phyloP scores from a whole-genome alignment of 2,888 invertebrate genomes.

The Eumacrocentrus americanus region DNA sequence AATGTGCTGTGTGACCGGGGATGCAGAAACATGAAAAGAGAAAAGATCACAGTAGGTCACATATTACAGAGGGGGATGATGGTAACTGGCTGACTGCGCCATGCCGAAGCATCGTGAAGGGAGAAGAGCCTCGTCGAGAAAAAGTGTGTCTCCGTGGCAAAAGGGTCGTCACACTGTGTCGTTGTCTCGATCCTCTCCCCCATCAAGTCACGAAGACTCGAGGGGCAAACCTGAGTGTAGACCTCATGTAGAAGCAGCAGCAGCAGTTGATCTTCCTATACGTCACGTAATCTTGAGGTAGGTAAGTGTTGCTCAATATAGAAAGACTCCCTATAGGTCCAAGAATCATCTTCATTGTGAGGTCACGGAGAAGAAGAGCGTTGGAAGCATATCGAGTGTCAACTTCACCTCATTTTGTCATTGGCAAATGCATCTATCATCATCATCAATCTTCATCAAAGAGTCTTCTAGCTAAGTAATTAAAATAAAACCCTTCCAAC shows the following conservation, averaged over 20 bases:
- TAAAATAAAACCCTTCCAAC: too few species aligned
- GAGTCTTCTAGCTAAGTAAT: too few species aligned
- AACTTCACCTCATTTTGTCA: too few species aligned
- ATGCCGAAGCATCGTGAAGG: slow-evolving; percentile 12
- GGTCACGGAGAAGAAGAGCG: background rate
- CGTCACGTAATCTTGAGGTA: background rate
- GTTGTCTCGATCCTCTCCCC: background rate
- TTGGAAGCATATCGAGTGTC: too few species aligned
- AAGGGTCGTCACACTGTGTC: slow-evolving; percentile 11
- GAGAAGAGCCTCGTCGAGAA: slow-evolving; percentile 20
- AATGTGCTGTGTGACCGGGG: slow-evolving; percentile 16
- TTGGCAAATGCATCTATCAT: too few species aligned
- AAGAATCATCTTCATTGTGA: background rate
- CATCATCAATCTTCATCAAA: too few species aligned
- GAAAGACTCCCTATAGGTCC: background rate
- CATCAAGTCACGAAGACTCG: background rate
- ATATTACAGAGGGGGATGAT: slow-evolving; percentile 21
- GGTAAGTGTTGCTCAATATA: background rate
- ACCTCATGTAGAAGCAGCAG: background rate
- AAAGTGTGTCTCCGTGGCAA: slow-evolving; percentile 25
- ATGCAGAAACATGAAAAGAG: slow-evolving; percentile 26
- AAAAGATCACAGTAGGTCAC: slow-evolving; percentile 23
- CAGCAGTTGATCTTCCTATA: background rate
- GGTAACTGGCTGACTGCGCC: slow-evolving; percentile 28
- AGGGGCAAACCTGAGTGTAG: slow-evolving; percentile 4